Evolutionary conservation across 2,797 vertebrate genomes (phyloP).

Genomic region (Xenops minutus): DNA sequence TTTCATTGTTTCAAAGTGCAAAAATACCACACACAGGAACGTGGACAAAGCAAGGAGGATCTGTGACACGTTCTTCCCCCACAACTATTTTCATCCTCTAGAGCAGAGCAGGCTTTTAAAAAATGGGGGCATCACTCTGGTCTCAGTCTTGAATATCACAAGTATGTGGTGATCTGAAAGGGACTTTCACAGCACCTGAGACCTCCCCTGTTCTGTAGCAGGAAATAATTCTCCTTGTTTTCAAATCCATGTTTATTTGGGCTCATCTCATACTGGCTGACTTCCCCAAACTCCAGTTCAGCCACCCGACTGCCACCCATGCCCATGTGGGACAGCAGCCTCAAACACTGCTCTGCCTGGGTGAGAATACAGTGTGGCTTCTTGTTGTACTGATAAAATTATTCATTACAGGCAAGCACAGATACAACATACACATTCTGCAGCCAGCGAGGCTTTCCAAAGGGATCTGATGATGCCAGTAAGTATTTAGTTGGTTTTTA

Average conservation of each 20-base stretch:
- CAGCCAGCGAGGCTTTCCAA: background rate
- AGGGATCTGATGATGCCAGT: background rate
- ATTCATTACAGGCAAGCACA: background rate
- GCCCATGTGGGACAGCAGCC: background rate
- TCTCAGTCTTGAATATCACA: background rate
- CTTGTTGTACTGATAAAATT: background rate
- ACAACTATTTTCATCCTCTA: slow-evolving; percentile 1
- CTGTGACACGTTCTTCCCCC: background rate
- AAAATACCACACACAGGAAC: slow-evolving; percentile 64
- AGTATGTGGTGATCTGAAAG: background rate
- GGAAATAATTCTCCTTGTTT: background rate
- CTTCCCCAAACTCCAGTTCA: background rate
- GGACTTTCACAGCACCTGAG: background rate
- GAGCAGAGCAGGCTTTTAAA: background rate
- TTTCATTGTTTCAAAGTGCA: slow-evolving; percentile 79
- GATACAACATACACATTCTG: background rate
- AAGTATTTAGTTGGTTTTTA: background rate
- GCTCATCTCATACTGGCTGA: background rate
- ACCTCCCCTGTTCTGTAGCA: background rate
- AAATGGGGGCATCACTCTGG: background rate
- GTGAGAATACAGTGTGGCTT: background rate
- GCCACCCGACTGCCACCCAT: background rate
- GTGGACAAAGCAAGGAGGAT: slow-evolving; percentile 6
- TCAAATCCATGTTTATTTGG: background rate
- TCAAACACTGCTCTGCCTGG: background rate